Conservation (phyloP, 2,888 invertebrate genomes). For the Amitus sp. region DNA sequence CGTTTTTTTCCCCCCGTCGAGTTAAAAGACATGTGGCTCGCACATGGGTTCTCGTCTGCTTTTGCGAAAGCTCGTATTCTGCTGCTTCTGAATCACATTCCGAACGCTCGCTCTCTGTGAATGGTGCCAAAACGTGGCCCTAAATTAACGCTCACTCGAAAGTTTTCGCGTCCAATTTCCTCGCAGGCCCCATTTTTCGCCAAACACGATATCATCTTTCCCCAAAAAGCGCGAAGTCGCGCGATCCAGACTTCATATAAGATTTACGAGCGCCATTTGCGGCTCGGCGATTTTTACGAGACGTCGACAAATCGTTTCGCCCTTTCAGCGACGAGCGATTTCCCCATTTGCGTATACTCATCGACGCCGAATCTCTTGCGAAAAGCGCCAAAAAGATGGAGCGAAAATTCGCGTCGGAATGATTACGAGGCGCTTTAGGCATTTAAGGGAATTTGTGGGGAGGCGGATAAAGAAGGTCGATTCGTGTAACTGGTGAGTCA, state of each 20-base stretch:
- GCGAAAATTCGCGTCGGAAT: too few relatives aligned
- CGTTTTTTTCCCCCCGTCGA: too few relatives aligned
- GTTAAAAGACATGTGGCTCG: conserved; percentile 43
- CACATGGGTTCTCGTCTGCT: conserved; percentile 39
- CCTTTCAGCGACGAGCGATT: neutral
- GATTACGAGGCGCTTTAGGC: too few relatives aligned
- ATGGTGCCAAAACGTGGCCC: too few relatives aligned
- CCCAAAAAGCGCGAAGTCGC: conserved; percentile 16
- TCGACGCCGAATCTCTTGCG: too few relatives aligned
- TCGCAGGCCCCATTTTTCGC: conserved; percentile 10
- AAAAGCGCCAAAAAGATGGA: too few relatives aligned
- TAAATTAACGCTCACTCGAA: too few relatives aligned
- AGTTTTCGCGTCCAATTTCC: too few relatives aligned
- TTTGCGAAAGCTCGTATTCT: conserved; percentile 19
- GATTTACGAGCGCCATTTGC: conserved; percentile 20
- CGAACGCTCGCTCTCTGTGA: too few relatives aligned
- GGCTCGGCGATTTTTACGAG: conserved; percentile 19
- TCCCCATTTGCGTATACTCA: too few relatives aligned
- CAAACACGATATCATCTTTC: conserved; percentile 12
- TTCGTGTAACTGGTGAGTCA: conserved; percentile 39
- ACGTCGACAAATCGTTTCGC: conserved; percentile 20
- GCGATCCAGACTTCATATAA: conserved; percentile 19
- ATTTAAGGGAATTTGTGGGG: conserved; percentile 29
- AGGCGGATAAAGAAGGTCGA: too few relatives aligned
- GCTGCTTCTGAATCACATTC: conserved; percentile 21